These are phyloP conservation scores for Pachypeltis micranthus DNA, from an alignment of 1,140 invertebrate genomes.

Conservation along the genomic window DNA sequence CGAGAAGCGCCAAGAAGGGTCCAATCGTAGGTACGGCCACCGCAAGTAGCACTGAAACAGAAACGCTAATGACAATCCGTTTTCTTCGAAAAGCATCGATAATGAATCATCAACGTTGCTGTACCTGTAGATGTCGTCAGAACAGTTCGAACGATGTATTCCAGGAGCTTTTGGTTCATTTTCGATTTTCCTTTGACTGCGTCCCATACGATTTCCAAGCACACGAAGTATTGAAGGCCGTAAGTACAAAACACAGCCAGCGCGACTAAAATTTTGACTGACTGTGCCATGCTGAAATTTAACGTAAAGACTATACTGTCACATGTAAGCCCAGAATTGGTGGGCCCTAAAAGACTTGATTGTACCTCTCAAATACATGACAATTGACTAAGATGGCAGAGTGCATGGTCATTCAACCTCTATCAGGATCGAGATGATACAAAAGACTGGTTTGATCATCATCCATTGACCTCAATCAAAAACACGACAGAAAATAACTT, in stretches of 20 bases:
- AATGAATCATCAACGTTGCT: not conserved
- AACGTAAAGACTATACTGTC: not conserved
- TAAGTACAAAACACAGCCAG: slow-evolving; percentile 86
- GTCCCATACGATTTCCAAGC: slow-evolving; percentile 68
- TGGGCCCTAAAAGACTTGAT: too few species aligned
- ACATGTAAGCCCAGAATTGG: too few species aligned
- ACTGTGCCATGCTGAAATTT: slow-evolving; percentile 34
- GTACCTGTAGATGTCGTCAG: slow-evolving; percentile 36
- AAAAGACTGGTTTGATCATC: too few species aligned
- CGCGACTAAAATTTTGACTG: slow-evolving; percentile 74
- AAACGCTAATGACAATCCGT: not conserved
- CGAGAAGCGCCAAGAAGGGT: slow-evolving; percentile 84
- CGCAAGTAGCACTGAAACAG: slow-evolving; percentile 44
- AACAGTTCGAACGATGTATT: slow-evolving; percentile 60
- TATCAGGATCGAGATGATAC: too few species aligned
- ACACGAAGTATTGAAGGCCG: slow-evolving; percentile 92
- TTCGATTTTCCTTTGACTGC: slow-evolving; percentile 54
- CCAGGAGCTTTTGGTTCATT: slow-evolving; percentile 51
- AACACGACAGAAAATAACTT: too few species aligned
- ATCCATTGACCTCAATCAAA: too few species aligned
- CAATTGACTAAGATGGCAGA: too few species aligned
- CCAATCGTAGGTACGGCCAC: slow-evolving; percentile 76
- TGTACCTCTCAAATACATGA: too few species aligned
- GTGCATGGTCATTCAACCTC: too few species aligned
- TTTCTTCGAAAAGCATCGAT: slow-evolving; percentile 11